These are phyloP conservation scores for Leptopilina drosophilae DNA, from an alignment of 2,888 invertebrate species.

Conservation along the genomic window DNA sequence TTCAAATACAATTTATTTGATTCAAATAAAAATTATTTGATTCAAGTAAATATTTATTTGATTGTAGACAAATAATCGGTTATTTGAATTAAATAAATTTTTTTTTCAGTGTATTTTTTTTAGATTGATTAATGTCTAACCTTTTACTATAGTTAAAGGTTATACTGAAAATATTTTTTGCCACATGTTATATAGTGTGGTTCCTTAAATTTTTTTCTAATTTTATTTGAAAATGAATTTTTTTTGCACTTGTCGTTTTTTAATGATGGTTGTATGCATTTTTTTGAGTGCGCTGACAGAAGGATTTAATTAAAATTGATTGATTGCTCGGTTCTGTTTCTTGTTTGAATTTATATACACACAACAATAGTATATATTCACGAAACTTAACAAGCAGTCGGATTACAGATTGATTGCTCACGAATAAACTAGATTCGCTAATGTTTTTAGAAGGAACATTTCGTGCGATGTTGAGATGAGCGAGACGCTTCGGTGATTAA, in stretches of 20 bases:
- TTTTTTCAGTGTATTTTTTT: no score
- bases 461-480: constrained; percentile 17
- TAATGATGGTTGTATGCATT: background rate
- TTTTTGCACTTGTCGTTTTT: constrained; percentile 1
- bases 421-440: constrained; percentile 39
- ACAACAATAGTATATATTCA: constrained; percentile 33
- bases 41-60: no score
- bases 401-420: constrained; percentile 37
- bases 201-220: background rate
- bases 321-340: constrained; percentile 9
- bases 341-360: no score
- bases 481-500: constrained; percentile 52
- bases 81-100: no score
- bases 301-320: constrained; percentile 37
- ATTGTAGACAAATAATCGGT: no score
- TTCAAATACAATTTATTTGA: no score
- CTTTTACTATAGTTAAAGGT: no score
- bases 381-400: constrained; percentile 15
- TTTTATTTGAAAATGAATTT: background rate
- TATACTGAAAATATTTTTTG: background rate
- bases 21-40: no score
- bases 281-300: constrained; percentile 5
- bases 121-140: no score
- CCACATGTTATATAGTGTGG: background rate
- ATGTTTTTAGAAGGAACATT: constrained; percentile 32